These are phyloP conservation scores for Siniperca undulata DNA, from an alignment of 2,797 vertebrate species.

Conservation along the genomic window DNA sequence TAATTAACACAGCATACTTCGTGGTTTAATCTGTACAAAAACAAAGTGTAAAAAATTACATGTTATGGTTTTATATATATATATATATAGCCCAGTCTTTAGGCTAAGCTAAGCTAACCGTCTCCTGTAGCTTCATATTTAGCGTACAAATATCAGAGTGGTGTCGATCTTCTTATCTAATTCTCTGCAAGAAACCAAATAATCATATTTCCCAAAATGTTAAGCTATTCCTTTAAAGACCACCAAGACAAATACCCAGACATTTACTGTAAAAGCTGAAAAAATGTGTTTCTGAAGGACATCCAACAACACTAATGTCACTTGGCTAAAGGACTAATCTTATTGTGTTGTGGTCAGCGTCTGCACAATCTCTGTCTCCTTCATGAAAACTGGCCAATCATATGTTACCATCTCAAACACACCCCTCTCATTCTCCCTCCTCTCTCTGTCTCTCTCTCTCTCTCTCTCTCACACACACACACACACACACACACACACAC, in stretches of 20 bases:
- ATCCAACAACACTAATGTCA: slow-evolving; percentile 18
- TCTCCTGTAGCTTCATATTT: not conserved
- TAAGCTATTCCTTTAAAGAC: slow-evolving; percentile 1
- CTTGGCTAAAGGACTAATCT: slow-evolving; percentile 35
- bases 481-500: slow-evolving; percentile 32
- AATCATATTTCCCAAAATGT: not conserved
- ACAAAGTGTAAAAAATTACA: no score
- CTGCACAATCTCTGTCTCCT: slow-evolving; percentile 43
- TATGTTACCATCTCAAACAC: slow-evolving; percentile 51
- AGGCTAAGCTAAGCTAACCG: not conserved
- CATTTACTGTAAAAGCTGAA: slow-evolving; percentile 16
- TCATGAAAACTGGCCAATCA: slow-evolving; percentile 58
- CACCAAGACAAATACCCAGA: not conserved
- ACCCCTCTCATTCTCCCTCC: slow-evolving; percentile 43
- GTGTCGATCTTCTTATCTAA: not conserved
- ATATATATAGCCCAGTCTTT: not conserved
- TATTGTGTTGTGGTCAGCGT: slow-evolving; percentile 29
- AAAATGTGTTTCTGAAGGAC: slow-evolving; percentile 16
- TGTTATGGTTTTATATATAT: no score
- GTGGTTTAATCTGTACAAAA: no score
- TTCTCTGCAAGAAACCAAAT: not conserved
- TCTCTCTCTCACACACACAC: not conserved
- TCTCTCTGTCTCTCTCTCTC: slow-evolving; percentile 5
- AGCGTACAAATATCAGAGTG: not conserved
- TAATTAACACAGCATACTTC: no score